Percentiles rank a stretch among this genome's conserved stretches.
phyloP scores from a whole-genome alignment of 2,888 invertebrate genomes.

The Malthinus seriepunctatus region DNA sequence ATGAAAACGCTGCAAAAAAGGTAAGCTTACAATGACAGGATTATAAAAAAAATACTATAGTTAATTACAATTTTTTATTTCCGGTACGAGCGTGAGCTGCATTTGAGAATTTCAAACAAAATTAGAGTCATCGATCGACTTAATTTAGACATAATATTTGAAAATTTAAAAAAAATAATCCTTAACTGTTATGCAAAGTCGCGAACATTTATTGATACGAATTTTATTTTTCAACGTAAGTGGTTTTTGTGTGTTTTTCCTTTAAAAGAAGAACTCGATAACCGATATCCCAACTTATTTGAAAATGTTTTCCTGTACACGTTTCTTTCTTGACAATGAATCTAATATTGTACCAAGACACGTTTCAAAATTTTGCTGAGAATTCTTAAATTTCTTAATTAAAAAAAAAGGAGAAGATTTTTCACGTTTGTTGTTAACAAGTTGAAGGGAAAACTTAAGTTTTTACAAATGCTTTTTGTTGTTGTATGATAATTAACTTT shows the following conservation, averaged over 20 bases:
- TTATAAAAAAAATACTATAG: no score
- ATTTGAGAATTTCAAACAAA: no score
- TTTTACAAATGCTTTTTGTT: no score
- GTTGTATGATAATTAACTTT: no score
- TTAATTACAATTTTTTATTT: no score
- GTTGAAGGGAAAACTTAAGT: no score
- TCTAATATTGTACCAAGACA: conserved; percentile 29
- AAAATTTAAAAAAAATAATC: no score
- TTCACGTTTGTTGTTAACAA: background rate
- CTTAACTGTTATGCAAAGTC: conserved; percentile 25
- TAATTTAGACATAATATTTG: no score
- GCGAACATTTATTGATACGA: conserved; percentile 19
- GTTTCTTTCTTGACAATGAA: conserved; percentile 28
- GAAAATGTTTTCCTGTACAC: conserved; percentile 36
- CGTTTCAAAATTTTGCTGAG: conserved; percentile 18
- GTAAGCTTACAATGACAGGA: no score
- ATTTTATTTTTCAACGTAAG: conserved; percentile 33
- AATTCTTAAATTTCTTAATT: conserved; percentile 26
- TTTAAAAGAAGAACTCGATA: conserved; percentile 35
- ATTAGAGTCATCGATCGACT: no score
- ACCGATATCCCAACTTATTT: conserved; percentile 41
- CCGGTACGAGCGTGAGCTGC: no score
- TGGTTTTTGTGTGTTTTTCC: conserved; percentile 39
- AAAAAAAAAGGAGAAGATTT: conserved; percentile 14
- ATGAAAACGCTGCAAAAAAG: no score